These are phyloP conservation scores for Carassius auratus DNA, from an alignment of 2,113 vertebrate species.

Conservation along the genomic window DNA sequence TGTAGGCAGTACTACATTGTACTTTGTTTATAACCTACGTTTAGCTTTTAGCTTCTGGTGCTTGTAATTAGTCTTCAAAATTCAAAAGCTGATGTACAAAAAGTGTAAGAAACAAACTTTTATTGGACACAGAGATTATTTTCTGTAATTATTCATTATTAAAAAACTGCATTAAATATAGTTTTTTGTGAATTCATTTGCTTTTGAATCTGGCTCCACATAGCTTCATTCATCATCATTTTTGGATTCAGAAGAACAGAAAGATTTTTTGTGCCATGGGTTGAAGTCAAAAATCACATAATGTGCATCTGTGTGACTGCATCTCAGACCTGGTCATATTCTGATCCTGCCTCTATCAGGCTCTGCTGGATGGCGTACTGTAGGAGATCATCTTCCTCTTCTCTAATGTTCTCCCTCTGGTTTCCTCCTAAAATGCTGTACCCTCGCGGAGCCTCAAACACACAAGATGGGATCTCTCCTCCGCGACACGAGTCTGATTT, in stretches of 20 bases:
- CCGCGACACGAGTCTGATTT: constrained; percentile 85
- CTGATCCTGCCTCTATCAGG: constrained; percentile 91
- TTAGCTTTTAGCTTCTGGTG: no score
- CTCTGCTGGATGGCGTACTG: constrained; percentile 99
- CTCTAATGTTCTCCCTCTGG: constrained; percentile 82
- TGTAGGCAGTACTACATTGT: no score
- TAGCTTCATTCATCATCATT: background rate
- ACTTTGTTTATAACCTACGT: no score
- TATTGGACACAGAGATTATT: no score
- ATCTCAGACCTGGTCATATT: constrained; percentile 89
- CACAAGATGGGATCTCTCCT: constrained; percentile 87
- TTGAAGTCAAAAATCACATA: background rate
- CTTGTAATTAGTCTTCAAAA: no score
- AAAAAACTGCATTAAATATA: no score
- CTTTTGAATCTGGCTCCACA: no score
- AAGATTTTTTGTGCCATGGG: background rate
- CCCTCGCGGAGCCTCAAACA: constrained; percentile 90
- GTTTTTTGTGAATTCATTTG: no score
- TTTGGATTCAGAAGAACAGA: background rate
- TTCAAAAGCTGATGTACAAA: no score
- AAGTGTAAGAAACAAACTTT: no score
- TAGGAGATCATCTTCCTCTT: constrained; percentile 92
- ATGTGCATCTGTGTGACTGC: background rate
- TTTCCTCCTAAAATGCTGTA: constrained; percentile 90
- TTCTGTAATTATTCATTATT: no score